Evolutionary conservation across 2,888 invertebrate genomes (phyloP).

Genomic region (Ischnura elegans): DNA sequence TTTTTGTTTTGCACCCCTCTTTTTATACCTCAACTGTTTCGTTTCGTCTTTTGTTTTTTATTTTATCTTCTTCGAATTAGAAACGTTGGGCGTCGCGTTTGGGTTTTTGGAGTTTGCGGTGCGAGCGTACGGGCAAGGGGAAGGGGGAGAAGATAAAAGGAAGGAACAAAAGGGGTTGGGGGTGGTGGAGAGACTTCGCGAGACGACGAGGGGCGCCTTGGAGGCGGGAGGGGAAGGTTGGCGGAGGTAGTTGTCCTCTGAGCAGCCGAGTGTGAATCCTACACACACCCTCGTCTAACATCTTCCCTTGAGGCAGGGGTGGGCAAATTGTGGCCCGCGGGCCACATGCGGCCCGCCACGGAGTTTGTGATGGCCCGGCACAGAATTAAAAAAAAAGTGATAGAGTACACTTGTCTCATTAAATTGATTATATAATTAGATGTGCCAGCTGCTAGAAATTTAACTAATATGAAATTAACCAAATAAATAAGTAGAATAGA

Average conservation of each 20-base stretch:
- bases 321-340: too few relatives aligned
- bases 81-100: neutral
- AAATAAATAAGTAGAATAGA: too few relatives aligned
- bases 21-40: neutral
- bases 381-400: too few relatives aligned
- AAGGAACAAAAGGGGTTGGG: too few relatives aligned
- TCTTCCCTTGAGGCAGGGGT: too few relatives aligned
- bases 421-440: too few relatives aligned
- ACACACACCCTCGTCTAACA: neutral
- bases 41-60: neutral
- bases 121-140: neutral
- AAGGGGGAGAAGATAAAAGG: neutral
- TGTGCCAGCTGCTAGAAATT: too few relatives aligned
- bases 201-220: neutral
- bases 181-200: neutral
- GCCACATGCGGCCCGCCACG: too few relatives aligned
- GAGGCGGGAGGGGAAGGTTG: neutral
- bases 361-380: too few relatives aligned
- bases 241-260: neutral
- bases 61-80: constrained; percentile 10
- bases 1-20: too few relatives aligned
- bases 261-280: neutral
- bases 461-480: too few relatives aligned
- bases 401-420: too few relatives aligned
- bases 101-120: neutral